Base-by-base conservation (phyloP, 2,888 invertebrate species). In the Caradrina clavipalpis region DNA sequence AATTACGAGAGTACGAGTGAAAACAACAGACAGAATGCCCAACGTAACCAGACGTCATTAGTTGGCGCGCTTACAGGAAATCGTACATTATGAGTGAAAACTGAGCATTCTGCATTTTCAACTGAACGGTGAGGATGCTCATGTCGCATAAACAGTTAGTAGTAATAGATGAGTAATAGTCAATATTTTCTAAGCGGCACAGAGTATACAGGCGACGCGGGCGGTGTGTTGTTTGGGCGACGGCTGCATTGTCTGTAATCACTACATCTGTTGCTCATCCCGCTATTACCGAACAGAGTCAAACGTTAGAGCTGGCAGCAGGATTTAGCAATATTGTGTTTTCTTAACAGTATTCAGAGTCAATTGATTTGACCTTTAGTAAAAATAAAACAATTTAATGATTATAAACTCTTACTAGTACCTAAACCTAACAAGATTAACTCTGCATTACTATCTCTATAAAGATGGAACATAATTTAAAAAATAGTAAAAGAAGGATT, bases 41-140 rank as follows among this genome's bases (percentile, higher is more conserved):
- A 64, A 70, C 73, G 78, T 81, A 86, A 86, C 83, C 81, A 86
- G 84, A 80, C 82, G 80, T 89, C 89, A 89, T 90, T 90, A 90
- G 85, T 79, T 60, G 73, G 50, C 70, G 76, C 78, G 76, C 60
- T 68, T 75, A 80, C 88, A 89, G 88, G 90, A 91, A 91, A 88
- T 86, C 78, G 82, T 87, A 85, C 81, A 87, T 89, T 88, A 90
- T 80, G 82, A 88, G 90, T 86, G 89, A 89, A 90, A 89, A 88
- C 89, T 82, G 81, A 78, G 85, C 86, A 87, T 85, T 86, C 85
- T 83, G 81, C 82, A 85, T 88, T 87, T 88, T 84, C 80, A 83
- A 86, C 83, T 82, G 85, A 88, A 85, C 72, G 66, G 65, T 70
- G 80, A 77, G 72, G 75, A 85, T 83, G 59, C 73, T 76, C 69